Base-by-base conservation (phyloP, 2,888 invertebrate genomes). In the Drosophila nr. perissopoda region DNA sequence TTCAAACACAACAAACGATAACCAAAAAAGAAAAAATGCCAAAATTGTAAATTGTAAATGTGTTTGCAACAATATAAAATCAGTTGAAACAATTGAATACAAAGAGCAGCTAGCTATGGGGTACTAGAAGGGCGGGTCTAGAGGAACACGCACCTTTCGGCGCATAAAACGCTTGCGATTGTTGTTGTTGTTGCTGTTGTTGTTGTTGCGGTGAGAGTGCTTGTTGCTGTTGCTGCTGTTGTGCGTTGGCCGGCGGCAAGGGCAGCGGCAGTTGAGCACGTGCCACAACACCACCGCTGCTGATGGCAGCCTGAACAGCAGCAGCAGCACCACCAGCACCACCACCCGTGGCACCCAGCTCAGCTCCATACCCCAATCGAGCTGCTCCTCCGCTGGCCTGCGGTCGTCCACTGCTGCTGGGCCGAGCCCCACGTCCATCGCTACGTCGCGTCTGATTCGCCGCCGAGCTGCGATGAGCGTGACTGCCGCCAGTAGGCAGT, bases 121-220 rank as follows among this genome's bases (percentile, higher is more conserved):
- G 4, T 2, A 46, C 29, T 51, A 59, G 29, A n/a, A 21, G 27
- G n/a, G 2, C 65, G 48, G 13, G 46, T 21, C 27, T 46, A 62
- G 63, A 5, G 58, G 70, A 84, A 89, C 80, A 92, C 93, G 91
- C 93, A 95, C 96, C 96, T 95, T 96, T 96, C 83, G 95, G 95
- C 83, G 95, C 95, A 93, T 95, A 95, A 92, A 96, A 96, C 92
- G 96, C 96, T 92, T 96, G 91, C 70, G 83, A 80, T 76, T 83
- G 90, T 77, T 75, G 78, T 79, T 83, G 91, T 74, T 31, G 31
- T 79, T 88, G 91, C 70, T 83, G 88, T 79, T 82, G 87, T 80
- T 88, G 91, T 75, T 83, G 88, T 79, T 87, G 91, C 77, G 76
- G 87, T 76, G 82, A 79, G 52, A 81, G 75, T 72, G 75, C 82